Evolutionary conservation across 2,888 invertebrate genomes (phyloP).

Genomic region (Cylindroiulus punctatus): DNA sequence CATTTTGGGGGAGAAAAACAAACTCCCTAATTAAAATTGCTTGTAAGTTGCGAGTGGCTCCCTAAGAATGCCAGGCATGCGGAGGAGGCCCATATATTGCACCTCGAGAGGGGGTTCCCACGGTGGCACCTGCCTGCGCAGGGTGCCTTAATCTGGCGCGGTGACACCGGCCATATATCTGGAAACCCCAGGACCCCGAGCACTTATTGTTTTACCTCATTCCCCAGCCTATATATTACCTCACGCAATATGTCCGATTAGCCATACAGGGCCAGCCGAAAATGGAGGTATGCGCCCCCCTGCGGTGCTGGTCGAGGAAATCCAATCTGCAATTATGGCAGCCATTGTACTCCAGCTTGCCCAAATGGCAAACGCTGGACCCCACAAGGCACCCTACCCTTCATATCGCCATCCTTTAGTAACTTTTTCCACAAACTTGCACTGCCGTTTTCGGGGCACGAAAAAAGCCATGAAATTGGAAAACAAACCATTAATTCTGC

Average conservation of each 20-base stretch:
- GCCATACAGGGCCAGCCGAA: background rate
- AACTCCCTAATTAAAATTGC: conserved; percentile 18
- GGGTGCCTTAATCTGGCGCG: conserved; percentile 11
- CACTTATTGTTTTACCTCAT: conserved; percentile 18
- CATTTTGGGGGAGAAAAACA: conserved; percentile 1
- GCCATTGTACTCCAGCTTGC: conserved; percentile 1
- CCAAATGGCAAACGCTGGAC: background rate
- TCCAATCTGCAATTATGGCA: conserved; percentile 18
- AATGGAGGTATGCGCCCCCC: conserved; percentile 18
- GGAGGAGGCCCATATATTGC: conserved; percentile 18
- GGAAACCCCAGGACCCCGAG: conserved; percentile 18
- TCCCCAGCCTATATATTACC: conserved; percentile 18
- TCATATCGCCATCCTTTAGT: background rate
- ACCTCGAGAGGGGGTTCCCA: conserved; percentile 11
- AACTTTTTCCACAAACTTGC: too few species aligned
- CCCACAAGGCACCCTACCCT: conserved; percentile 17
- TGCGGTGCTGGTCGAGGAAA: conserved; percentile 18
- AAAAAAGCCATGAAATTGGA: too few species aligned
- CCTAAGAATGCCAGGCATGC: conserved; percentile 6
- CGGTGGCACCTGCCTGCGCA: conserved; percentile 7
- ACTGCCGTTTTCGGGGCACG: too few species aligned
- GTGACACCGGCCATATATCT: conserved; percentile 18
- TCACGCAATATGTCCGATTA: conserved; percentile 18
- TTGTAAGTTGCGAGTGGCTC: conserved; percentile 18
- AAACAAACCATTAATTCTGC: too few species aligned